Conservation (phyloP, 2,888 invertebrate species). For the Portevinia maculata region DNA sequence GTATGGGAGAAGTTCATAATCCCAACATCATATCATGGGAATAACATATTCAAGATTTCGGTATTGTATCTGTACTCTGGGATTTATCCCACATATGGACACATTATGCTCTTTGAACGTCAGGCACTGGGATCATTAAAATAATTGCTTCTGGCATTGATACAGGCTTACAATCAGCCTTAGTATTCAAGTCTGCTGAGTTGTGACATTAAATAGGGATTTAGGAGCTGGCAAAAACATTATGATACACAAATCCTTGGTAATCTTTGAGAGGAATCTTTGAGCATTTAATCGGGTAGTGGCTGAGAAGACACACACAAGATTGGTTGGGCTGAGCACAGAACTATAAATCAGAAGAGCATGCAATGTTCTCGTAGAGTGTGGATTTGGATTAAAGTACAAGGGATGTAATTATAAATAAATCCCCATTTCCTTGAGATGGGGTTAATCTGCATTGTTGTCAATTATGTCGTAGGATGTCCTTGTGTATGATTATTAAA, state of each 20-base stretch:
- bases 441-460: constrained; percentile 58
- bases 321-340: background rate
- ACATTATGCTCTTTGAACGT: constrained; percentile 50
- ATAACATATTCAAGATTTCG: constrained; percentile 54
- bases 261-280: constrained; percentile 65
- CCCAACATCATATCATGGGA: constrained; percentile 54
- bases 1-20: constrained; percentile 51
- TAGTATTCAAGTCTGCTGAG: constrained; percentile 60
- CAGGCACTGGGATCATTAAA: constrained; percentile 71
- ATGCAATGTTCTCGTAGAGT: constrained; percentile 15
- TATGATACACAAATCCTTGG: constrained; percentile 63
- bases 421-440: constrained; percentile 35
- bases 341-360: constrained; percentile 21
- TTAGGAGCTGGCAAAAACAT: constrained; percentile 71
- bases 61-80: too few species aligned
- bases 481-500: constrained; percentile 55
- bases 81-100: constrained; percentile 33
- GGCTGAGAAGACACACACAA: too few species aligned
- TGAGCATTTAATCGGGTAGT: constrained; percentile 24
- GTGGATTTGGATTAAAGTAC: constrained; percentile 56
- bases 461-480: constrained; percentile 46
- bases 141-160: constrained; percentile 73
- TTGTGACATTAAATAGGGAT: constrained; percentile 73
- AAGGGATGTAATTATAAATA: constrained; percentile 70
- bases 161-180: constrained; percentile 68